These are phyloP conservation scores for Dasyurus viverrinus DNA, from an alignment of 2,113 vertebrate species.

Conservation along the genomic window DNA sequence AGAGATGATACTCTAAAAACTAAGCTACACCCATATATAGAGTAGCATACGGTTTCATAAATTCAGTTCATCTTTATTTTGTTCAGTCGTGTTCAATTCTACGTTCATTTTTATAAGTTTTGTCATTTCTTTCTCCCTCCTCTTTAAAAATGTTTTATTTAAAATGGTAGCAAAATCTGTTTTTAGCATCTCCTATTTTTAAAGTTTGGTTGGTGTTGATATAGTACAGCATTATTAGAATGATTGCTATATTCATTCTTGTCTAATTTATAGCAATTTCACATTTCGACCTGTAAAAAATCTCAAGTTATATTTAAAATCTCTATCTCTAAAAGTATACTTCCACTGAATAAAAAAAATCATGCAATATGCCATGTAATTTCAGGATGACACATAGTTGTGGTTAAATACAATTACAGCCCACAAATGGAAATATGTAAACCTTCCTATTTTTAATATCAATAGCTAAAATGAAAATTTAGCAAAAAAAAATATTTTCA, in stretches of 20 bases:
- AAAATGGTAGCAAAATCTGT: conserved; percentile 8
- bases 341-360: conserved; percentile 12
- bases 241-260: conserved; percentile 22
- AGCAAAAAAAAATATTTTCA: conserved; percentile 45
- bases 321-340: conserved; percentile 47
- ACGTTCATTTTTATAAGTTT: conserved; percentile 13
- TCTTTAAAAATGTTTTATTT: background rate
- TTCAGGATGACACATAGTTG: conserved; percentile 46
- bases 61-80: conserved; percentile 18
- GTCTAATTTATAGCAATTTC: conserved; percentile 50
- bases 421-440: conserved; percentile 24
- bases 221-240: conserved; percentile 32
- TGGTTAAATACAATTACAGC: conserved; percentile 43
- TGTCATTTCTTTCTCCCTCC: conserved; percentile 28
- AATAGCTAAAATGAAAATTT: conserved; percentile 15
- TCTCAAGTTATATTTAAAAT: conserved; percentile 15
- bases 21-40: conserved; percentile 6
- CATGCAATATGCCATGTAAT: conserved; percentile 45
- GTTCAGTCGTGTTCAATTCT: background rate
- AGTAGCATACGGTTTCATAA: conserved; percentile 31
- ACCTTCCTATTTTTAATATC: conserved; percentile 18
- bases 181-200: conserved; percentile 36
- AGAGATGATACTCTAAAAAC: background rate
- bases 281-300: conserved; percentile 48
- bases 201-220: conserved; percentile 44